phyloP scores from a whole-genome alignment of 2,888 invertebrate genomes.

The Sympetrum striolatum region DNA sequence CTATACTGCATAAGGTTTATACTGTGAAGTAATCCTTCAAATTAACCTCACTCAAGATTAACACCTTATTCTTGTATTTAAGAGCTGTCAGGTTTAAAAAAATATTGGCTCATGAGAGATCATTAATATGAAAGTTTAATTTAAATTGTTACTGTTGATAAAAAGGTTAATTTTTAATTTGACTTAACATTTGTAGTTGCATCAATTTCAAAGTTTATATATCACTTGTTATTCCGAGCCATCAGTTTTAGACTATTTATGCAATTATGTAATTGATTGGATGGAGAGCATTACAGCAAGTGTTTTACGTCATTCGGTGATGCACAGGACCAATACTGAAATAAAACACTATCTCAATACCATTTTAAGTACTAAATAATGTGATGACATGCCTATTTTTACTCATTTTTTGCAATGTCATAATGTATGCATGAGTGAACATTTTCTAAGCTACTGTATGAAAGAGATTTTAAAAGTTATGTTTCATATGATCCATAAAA shows the following conservation, averaged over 20 bases:
- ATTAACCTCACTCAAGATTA: not conserved
- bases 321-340: constrained; percentile 31
- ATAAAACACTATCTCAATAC: constrained; percentile 2
- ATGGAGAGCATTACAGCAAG: not conserved
- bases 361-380: constrained; percentile 13
- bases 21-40: not conserved
- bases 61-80: not conserved
- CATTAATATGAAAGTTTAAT: not conserved
- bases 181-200: not conserved
- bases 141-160: not conserved
- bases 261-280: not conserved
- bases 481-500: not conserved
- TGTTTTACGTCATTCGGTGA: not conserved
- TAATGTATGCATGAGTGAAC: constrained; percentile 10
- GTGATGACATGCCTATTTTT: constrained; percentile 28
- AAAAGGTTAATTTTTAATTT: not conserved
- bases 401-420: constrained; percentile 18
- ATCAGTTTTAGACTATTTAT: constrained; percentile 20
- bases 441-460: constrained; percentile 3
- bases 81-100: not conserved
- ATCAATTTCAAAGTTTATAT: not conserved
- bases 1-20: not conserved
- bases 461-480: constrained; percentile 13
- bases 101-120: not conserved
- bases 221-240: constrained; percentile 25